phyloP scores from a whole-genome alignment of 2,113 vertebrate species.

The Odocoileus hemionus region DNA sequence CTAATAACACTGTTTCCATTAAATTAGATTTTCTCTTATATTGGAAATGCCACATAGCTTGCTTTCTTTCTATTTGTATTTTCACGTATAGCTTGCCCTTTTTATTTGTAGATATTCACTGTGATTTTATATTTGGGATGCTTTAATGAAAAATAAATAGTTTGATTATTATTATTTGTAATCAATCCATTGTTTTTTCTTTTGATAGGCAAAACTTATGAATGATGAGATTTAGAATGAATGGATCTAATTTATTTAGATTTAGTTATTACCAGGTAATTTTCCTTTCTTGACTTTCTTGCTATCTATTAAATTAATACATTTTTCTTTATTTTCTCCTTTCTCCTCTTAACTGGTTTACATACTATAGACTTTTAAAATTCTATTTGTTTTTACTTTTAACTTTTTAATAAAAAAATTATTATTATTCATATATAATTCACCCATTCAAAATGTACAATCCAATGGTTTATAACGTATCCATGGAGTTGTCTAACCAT shows the following conservation, averaged over 20 bases:
- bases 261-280: background rate
- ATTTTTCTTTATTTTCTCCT: background rate
- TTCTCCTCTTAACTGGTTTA: background rate
- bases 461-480: background rate
- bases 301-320: background rate
- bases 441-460: background rate
- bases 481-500: background rate
- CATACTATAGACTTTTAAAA: background rate
- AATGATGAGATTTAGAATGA: slow-evolving; percentile 6
- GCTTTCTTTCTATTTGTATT: background rate
- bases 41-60: background rate
- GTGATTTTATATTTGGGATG: background rate
- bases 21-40: background rate
- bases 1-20: slow-evolving; percentile 1
- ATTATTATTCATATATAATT: background rate
- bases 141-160: background rate
- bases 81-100: background rate
- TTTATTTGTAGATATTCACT: background rate
- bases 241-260: background rate
- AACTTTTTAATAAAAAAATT: slow-evolving; percentile 3
- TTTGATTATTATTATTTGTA: slow-evolving; percentile 17
- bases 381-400: background rate
- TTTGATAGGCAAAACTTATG: background rate
- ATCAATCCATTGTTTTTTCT: background rate
- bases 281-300: slow-evolving; percentile 5